Base-by-base conservation (phyloP, 1,140 invertebrate species). In the Penaeus chinensis region DNA sequence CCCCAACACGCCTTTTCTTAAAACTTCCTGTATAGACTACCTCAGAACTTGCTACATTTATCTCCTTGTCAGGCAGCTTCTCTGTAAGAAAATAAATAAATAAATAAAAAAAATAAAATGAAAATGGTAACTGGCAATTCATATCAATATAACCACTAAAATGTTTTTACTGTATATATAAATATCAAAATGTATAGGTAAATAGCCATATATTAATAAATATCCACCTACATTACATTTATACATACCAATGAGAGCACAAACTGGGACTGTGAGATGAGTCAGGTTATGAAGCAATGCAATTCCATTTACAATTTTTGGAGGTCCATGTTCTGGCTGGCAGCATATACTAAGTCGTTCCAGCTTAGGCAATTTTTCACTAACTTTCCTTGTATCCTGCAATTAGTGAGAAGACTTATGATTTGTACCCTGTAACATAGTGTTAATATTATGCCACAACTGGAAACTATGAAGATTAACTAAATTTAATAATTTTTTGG, bases 211-310 rank as follows among this genome's bases (percentile, higher is more conserved):
- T 13, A 54, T 54, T 13, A 54, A 16, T 54, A 54, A 54, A 54
- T 16, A 54, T 54, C 54, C 54, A 2, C 1, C 54, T 54, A 2
- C 11, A 13, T 11, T 54, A 54, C 54, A 74, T 27, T 13, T 13
- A n/a, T 19, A 74, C 71, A 32, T 37, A 74, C 83, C 83, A 62
- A 85, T 77, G 27, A 85, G 83, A 1, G 83, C 83, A 78, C 83
- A 85, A 20, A 85, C 61, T 37, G 83, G 83, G 16, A 85, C 71
- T 77, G 71, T 78, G 8, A 85, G 74, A 42, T 85, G 83, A n/a
- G 83, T 85, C 22, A 85, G 63, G 24, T 78, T 24, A 78, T 27
- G 69, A 22, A 85, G 62, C 27, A 61, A 20, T 77, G 83, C 83
- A 60, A 85, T 78, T 27, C 69, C 83, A 22, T 60, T 54, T 32